Percentiles rank a stretch among this genome's conserved stretches.
phyloP scores from a whole-genome alignment of 2,797 vertebrate species.

The Gobio occitaniae region DNA sequence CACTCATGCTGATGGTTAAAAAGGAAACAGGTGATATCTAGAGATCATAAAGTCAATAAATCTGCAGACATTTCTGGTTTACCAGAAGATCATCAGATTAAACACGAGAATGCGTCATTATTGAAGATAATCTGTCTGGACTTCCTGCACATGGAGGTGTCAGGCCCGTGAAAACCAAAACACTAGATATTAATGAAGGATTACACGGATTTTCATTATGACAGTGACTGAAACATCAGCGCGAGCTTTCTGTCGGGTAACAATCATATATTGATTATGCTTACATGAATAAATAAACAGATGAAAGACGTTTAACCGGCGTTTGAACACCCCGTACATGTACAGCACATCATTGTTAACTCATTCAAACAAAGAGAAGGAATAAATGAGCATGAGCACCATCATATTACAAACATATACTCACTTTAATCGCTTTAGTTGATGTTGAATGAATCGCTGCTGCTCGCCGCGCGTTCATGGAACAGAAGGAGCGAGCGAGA shows the following conservation, averaged over 20 bases:
- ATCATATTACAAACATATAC: neutral
- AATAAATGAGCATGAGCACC: neutral
- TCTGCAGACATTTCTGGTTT: neutral
- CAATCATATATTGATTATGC: neutral
- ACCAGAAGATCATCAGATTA: neutral
- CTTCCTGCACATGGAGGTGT: slow-evolving; percentile 38
- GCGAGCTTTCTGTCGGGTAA: neutral
- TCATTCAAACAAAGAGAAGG: neutral
- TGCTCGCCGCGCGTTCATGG: neutral
- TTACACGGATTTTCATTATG: neutral
- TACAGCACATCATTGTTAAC: neutral
- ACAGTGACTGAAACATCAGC: neutral
- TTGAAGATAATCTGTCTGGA: neutral
- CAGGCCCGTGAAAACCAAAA: neutral
- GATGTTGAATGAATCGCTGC: slow-evolving; percentile 15
- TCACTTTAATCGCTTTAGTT: slow-evolving; percentile 48
- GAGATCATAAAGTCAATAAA: neutral
- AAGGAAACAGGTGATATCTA: neutral
- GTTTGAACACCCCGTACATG: neutral
- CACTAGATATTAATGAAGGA: neutral
- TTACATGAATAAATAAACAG: neutral
- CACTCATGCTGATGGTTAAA: neutral
- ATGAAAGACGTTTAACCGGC: neutral
- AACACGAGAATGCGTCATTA: slow-evolving; percentile 30
- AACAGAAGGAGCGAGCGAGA: slow-evolving; percentile 23